A percentile compares a stretch with the other conserved stretches of the same genome.
Conservation (phyloP, 2,113 vertebrate genomes). For the Hemibagrus wyckioides region DNA sequence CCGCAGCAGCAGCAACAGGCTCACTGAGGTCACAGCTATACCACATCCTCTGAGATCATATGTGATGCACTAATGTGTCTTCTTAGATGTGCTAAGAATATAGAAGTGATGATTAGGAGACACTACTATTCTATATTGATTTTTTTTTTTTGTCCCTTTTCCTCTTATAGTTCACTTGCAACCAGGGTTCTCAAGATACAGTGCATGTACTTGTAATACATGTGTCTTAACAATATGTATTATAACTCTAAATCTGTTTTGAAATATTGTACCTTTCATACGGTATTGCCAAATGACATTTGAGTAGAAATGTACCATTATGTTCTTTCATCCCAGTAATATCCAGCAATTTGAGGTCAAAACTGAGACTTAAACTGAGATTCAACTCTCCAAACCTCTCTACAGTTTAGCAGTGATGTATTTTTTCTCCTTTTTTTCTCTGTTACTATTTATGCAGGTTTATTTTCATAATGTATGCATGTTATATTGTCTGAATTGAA, state of each 20-base stretch:
- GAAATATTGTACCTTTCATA: neutral
- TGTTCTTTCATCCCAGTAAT: neutral
- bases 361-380: constrained; percentile 2
- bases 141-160: neutral
- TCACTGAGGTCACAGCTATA: constrained; percentile 71
- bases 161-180: neutral
- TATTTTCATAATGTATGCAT: neutral
- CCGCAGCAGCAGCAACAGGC: constrained; percentile 72
- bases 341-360: neutral
- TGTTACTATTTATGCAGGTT: constrained; percentile 12
- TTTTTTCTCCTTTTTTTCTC: constrained; percentile 3
- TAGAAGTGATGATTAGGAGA: neutral
- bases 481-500: constrained; percentile 36
- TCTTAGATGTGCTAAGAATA: constrained; percentile 50
- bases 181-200: neutral
- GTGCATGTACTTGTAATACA: neutral
- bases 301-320: neutral
- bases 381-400: neutral
- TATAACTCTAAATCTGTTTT: neutral
- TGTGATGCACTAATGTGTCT: constrained; percentile 70
- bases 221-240: neutral
- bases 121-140: neutral
- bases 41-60: constrained; percentile 47
- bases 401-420: constrained; percentile 2
- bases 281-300: neutral